Base-by-base conservation (phyloP, 2,113 vertebrate genomes). In the Vulpes vulpes region DNA sequence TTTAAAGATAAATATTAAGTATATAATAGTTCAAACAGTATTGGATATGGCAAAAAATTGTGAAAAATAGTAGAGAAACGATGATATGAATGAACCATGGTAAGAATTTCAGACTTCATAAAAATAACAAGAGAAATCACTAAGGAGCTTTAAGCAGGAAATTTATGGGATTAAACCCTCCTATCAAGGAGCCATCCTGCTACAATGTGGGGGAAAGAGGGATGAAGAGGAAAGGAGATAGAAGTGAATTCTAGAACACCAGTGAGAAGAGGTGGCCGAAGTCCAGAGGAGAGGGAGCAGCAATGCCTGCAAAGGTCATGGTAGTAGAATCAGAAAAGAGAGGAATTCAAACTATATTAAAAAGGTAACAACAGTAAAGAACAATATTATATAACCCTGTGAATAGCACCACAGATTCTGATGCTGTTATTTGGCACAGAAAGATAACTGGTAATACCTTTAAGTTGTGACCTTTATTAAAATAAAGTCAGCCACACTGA, bases 11-110 rank as follows among this genome's bases (percentile, higher is more conserved):
- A 80, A 35, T 82, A 81, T n/a, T 55, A 79, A 85, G 64, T 71
- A 86, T 92, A 62, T 81, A 95, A 92, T 35, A 82, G 16, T 49
- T 82, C 79, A 92, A 84, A 86, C 3, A 86, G 38, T 90, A 79
- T 20, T 65, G 32, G 76, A 51, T 38, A 83, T 67, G 55, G 51
- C 22, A 80, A 93, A 90, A 90, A 81, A 82, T 27, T 71, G 5
- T 60, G 38, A 12, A 89, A 84, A 88, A 65, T 23, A 90, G 22
- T 5, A 85, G 8, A 81, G 43, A 91, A 93, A 65, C 71, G 62
- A 79, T 12, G 69, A 32, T 90, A 83, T 81, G 49, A 81, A 81
- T 81, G 49, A 81, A 81, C 23, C 53, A 74, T 19, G 35, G 10
- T 60, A 83, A 78, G 23, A 69, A 85, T 35, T 74, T 78, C 43